Base-by-base conservation (phyloP, 2,888 invertebrate genomes). In the Lypha dubia region DNA sequence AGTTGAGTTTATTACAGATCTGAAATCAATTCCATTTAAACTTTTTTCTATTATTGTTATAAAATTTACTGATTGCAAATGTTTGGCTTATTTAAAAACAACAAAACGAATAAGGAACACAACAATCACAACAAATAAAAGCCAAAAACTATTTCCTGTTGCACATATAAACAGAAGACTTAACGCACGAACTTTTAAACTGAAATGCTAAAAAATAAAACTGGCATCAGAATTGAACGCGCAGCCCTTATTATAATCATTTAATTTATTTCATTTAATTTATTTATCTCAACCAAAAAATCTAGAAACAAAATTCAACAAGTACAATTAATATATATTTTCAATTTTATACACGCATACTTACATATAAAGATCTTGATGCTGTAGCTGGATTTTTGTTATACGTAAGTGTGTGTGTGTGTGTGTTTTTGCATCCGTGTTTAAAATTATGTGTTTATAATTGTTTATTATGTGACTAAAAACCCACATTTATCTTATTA, bases 391-490 rank as follows among this genome's bases (percentile, higher is more conserved):
- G 15, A 13, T n/a, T 22, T 6, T 7, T 75, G 46, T 62, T 60
- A 44, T 58, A 32, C 32, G 20, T 17, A n/a, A n/a, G 7, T 17
- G 0, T 28, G 17, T 11, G 11, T 41, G 15, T 44, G 32, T n/a
- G 49, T 15, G 22, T 53, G 9, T 62, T 70, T n/a, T 20, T 75
- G 80, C 73, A 84, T 84, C 80, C 84, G 84, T 62, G 80, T 84
- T 80, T 73, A 80, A 84, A 80, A 80, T 84, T 76, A 84, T 84
- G 84, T 84, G 84, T 80, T 84, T 84, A 84, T 84, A 84, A 84
- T 84, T 84, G 84, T 84, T 84, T 84, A 84, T 80, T 84, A 84
- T 84, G 84, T 84, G 84, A 84, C 84, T 84, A 84, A 84, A 84
- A 84, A 84, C 80, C 84, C 76, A 84, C 84, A 84, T 84, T 73